Evolutionary conservation across 2,888 invertebrate genomes (phyloP), one percentile per base, ranked within the genome.

Genomic region (Pseudococcus longispinus): DNA sequence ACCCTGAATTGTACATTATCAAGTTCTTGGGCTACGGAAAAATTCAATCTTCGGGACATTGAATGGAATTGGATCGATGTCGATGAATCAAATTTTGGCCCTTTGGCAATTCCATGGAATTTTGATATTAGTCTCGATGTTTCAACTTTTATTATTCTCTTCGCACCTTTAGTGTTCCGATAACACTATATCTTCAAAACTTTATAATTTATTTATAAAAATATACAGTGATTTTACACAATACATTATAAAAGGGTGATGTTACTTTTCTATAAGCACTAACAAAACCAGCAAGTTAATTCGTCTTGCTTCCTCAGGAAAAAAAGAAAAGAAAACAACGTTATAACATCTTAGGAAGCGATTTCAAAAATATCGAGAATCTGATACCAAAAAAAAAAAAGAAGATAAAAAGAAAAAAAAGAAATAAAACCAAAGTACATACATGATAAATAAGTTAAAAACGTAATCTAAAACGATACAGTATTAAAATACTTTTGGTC

Each of bases 401-500:
- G 13, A n/a, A 55, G 4, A n/a, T 23, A 60, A 23, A 60, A 60
- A 20, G 20, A 60, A 60, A 60, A 9, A 51, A 60, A 23, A 51
- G 18, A 51, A n/a, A 46, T 15, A 13, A n/a, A 46, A 51, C 51
- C 51, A 51, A 46, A 60, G 4, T 55, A 55, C n/a, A 9, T 60
- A 60, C 20, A 60, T 8, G 23, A 20, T 23, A 11, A 60, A 60
- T 60, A 60, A 60, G 11, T 60, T 60, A 70, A 29, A 70, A 70
- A 70, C 29, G 70, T 70, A 70, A 29, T 70, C 70, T 70, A 70
- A 70, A 70, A 70, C 77, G 23, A 37, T 77, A 80, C 9, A 37
- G 15, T 51, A 80, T 13, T 80, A 42, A 42, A 80, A 80, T 80
- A 80, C 77, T 80, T 80, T 80, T 80, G 77, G 77, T 80, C 77